A percentile compares a stretch with the other conserved stretches of the same genome.
phyloP scores from a whole-genome alignment of 2,888 invertebrate genomes.

The Xestia c-nigrum region DNA sequence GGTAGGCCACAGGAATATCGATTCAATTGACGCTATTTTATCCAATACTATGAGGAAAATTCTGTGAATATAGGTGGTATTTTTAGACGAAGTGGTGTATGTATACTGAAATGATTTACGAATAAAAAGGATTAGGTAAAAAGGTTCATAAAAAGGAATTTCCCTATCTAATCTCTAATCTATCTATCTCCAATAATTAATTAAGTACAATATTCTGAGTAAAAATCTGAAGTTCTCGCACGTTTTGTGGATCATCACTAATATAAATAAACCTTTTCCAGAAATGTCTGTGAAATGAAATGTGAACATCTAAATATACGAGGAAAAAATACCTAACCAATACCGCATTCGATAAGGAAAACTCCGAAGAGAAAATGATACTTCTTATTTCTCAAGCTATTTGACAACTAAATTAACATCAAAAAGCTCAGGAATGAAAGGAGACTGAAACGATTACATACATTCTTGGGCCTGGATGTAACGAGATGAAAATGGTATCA shows the following conservation, averaged over 20 bases:
- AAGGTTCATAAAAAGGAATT: not conserved
- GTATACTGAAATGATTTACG: not conserved
- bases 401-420: slow-evolving; percentile 31
- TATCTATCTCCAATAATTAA: not conserved
- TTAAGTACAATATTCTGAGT: not conserved
- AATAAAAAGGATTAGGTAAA: not conserved
- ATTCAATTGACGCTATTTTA: slow-evolving; percentile 1
- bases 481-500: too few relatives aligned
- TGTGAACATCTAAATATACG: slow-evolving; percentile 3
- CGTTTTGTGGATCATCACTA: not conserved
- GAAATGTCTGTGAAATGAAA: not conserved
- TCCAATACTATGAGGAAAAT: not conserved
- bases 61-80: slow-evolving; percentile 1
- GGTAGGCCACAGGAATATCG: slow-evolving; percentile 7
- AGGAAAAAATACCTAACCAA: slow-evolving; percentile 9
- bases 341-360: slow-evolving; percentile 34
- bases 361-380: slow-evolving; percentile 19
- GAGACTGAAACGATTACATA: too few relatives aligned
- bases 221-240: not conserved
- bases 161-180: not conserved
- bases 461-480: too few relatives aligned
- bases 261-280: not conserved
- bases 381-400: slow-evolving; percentile 22
- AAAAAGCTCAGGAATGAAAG: not conserved
- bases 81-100: not conserved